Evolutionary conservation across 2,113 vertebrate species (phyloP).

Genomic region (Pterocles gutturalis): DNA sequence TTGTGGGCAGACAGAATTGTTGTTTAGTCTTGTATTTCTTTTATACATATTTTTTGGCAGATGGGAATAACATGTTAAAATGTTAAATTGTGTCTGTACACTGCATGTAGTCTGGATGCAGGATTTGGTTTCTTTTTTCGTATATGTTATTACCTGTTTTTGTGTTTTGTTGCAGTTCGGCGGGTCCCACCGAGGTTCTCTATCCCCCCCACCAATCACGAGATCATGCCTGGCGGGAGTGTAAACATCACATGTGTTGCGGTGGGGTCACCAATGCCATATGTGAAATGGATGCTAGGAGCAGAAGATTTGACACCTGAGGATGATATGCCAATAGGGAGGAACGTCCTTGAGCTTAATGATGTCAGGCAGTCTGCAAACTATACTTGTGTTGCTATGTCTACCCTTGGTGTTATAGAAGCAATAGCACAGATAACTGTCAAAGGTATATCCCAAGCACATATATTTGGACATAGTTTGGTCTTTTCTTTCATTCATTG

Average conservation of each 20-base stretch:
- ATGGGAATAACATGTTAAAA: conserved; percentile 16
- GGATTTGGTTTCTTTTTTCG: conserved; percentile 22
- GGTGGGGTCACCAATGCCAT: conserved; percentile 98
- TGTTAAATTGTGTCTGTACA: conserved; percentile 72
- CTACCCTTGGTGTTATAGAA: conserved; percentile 97
- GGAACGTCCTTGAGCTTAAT: conserved; percentile 97
- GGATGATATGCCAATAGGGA: conserved; percentile 99
- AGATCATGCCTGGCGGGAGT: conserved; percentile 99
- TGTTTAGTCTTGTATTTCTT: conserved; percentile 65
- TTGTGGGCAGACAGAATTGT: conserved; percentile 75
- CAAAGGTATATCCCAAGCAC: conserved; percentile 85
- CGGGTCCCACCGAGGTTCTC: conserved; percentile 97
- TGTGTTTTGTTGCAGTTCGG: conserved; percentile 91
- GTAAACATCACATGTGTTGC: conserved; percentile 99
- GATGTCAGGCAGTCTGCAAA: conserved; percentile 98
- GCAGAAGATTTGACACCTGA: conserved; percentile 97
- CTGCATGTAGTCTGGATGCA: conserved; percentile 72
- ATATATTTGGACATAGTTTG: neutral
- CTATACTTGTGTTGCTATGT: conserved; percentile 99
- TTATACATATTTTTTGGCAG: conserved; percentile 56
- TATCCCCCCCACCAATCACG: conserved; percentile 97
- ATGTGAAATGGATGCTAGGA: conserved; percentile 99
- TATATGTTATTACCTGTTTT: conserved; percentile 75
- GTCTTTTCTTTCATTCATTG: neutral
- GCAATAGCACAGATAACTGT: conserved; percentile 98